These are phyloP conservation scores for Nothoprocta pentlandii DNA, from an alignment of 2,113 vertebrate genomes.

Conservation along the genomic window DNA sequence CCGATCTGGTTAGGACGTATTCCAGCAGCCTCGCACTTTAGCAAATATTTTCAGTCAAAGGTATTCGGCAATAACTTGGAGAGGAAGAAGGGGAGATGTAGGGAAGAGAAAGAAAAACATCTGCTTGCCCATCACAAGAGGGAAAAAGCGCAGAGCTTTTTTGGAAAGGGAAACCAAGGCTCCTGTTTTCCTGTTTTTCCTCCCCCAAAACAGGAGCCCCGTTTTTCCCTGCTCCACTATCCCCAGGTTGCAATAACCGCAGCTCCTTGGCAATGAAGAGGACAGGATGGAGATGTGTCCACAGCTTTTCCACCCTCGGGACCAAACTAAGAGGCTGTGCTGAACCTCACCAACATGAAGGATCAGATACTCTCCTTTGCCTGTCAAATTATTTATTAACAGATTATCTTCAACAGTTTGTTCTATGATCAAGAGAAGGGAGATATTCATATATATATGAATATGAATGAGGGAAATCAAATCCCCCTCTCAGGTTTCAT, in stretches of 20 bases:
- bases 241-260: accelerated
- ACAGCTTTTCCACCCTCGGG: background rate
- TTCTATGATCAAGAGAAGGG: background rate
- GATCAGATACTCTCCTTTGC: background rate
- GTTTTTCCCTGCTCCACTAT: accelerated
- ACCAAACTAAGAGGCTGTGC: background rate
- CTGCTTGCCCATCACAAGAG: conserved; percentile 1
- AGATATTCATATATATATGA: background rate
- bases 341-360: background rate
- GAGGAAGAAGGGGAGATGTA: background rate
- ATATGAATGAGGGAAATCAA: conserved; percentile 6
- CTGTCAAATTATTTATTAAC: background rate
- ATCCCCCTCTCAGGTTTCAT: conserved; percentile 1
- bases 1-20: background rate
- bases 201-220: background rate
- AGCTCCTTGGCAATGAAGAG: background rate
- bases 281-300: background rate
- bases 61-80: background rate
- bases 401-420: background rate
- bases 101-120: background rate
- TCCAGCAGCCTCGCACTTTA: background rate
- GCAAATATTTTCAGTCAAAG: background rate
- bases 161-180: no score
- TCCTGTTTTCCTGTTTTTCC: no score
- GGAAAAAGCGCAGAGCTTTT: no score